Evolutionary conservation across 1,140 invertebrate species (phyloP), one percentile per base, ranked within the genome.

Genomic region (Musca vetustissima): DNA sequence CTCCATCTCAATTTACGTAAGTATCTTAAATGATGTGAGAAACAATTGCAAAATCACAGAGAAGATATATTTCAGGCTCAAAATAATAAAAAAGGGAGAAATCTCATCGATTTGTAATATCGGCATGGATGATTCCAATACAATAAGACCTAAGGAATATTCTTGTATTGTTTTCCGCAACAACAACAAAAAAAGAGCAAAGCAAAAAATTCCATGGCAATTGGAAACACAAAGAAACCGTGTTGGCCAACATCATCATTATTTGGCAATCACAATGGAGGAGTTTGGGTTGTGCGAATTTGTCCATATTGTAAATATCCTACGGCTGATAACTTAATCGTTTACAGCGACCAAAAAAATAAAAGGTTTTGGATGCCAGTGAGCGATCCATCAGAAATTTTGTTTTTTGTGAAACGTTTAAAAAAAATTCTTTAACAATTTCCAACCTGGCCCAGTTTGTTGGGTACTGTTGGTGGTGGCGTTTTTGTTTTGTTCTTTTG

Each of bases 181-280:
- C 53, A 57, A 28, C 15, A 28, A 57, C 53, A 57, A 55, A 55
- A 57, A 57, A 57, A 57, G 22, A 57, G 22, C 52, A 53, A 53
- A 22, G 15, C 52, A 53, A 57, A 25, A 57, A 57, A 43, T 9
- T 43, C 36, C 36, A 43, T 43, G 36, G 11, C 36, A 43, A 43
- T 43, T 43, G 4, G 6, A 43, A 57, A 3, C 3, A 57, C 28
- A 28, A 57, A 57, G n/a, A 57, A 57, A 13, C 25, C 19, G 28
- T 57, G 53, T 28, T 28, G 14, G 24, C n/a, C 9, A 57, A 57
- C 53, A 57, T 6, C 14, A n/a, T n/a, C n/a, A n/a, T n/a, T n/a
- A n/a, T n/a, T 21, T n/a, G 24, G 25, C 53, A 57, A 57, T 57
- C 14, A 25, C 14, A 57, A 43, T 43, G 36, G 36, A 11, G 36